These are phyloP conservation scores for Creontiades dilutus DNA, from an alignment of 2,888 invertebrate species.

Conservation along the genomic window DNA sequence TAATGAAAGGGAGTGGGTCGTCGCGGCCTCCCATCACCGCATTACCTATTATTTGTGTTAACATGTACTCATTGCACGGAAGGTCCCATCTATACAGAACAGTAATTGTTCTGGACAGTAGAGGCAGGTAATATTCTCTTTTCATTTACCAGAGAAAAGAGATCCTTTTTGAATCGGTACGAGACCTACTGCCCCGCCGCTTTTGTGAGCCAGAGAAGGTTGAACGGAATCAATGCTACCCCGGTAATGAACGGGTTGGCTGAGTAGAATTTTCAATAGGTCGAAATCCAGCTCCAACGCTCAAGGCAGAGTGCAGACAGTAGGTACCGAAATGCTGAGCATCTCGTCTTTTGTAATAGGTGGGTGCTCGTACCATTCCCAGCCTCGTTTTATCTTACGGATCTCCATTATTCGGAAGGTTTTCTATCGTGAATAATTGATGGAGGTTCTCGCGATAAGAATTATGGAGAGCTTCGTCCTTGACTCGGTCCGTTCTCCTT, in stretches of 20 bases:
- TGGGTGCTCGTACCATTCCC: background rate
- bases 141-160: background rate
- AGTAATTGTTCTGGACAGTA: background rate
- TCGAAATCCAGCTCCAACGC: background rate
- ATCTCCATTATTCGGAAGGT: background rate
- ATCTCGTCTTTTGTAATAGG: background rate
- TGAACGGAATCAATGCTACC: background rate
- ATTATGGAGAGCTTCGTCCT: conserved; percentile 12
- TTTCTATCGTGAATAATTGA: conserved; percentile 19
- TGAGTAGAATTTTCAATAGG: background rate
- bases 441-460: background rate
- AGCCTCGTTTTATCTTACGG: background rate
- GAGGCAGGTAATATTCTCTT: background rate
- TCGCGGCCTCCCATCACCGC: background rate
- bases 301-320: background rate
- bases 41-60: too few species aligned
- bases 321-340: background rate
- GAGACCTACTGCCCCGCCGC: background rate
- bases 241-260: background rate
- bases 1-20: background rate
- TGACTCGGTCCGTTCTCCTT: conserved; percentile 22
- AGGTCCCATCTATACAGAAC: background rate
- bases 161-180: background rate
- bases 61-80: background rate
- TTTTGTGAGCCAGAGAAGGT: background rate